Evolutionary conservation across 2,113 vertebrate genomes (phyloP).

Genomic region (Gila orcuttii): DNA sequence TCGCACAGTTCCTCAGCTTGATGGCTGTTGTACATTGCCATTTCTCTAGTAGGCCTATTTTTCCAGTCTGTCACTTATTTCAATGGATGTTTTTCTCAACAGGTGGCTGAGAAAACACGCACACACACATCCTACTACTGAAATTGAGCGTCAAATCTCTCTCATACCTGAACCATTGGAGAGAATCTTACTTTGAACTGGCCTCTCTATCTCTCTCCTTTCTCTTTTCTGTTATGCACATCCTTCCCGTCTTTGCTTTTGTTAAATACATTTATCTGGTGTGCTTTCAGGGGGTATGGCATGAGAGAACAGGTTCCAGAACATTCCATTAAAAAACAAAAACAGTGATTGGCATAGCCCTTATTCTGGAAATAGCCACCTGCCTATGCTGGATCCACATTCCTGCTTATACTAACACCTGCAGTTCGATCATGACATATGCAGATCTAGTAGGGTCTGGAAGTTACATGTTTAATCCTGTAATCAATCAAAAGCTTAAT

Average conservation of each 20-base stretch:
- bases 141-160: conserved; percentile 3
- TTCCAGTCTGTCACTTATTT: not conserved
- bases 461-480: not conserved
- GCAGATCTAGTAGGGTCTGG: not conserved
- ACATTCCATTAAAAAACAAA: conserved; percentile 67
- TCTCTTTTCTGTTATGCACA: conserved; percentile 9
- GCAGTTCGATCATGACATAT: not conserved
- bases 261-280: conserved; percentile 65
- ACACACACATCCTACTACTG: not conserved
- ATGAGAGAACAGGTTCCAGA: conserved; percentile 72
- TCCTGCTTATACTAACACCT: conserved; percentile 24
- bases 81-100: not conserved
- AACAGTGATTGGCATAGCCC: conserved; percentile 64
- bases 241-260: not conserved
- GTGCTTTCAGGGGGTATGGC: conserved; percentile 68
- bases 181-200: not conserved
- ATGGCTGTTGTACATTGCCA: not conserved
- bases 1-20: not conserved
- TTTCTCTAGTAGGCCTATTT: not conserved
- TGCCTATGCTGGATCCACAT: not conserved
- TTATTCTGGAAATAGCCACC: conserved; percentile 22
- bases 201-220: conserved; percentile 10
- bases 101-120: not conserved
- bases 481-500: not conserved
- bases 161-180: conserved; percentile 21